Evolutionary conservation across 2,888 invertebrate species (phyloP), one percentile per base, ranked within the genome.

Genomic region (Drosophila antonietae): DNA sequence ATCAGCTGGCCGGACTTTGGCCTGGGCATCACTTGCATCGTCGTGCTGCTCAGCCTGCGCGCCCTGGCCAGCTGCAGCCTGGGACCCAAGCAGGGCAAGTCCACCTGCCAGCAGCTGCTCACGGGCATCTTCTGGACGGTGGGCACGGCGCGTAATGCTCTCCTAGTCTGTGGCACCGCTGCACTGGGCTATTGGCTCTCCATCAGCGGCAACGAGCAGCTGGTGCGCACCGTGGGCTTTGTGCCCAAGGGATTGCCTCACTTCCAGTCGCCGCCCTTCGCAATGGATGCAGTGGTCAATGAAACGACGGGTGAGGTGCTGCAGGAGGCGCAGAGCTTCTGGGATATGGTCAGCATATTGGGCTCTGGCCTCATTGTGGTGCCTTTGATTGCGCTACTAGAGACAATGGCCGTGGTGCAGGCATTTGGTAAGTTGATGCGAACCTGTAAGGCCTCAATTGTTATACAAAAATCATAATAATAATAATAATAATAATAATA

Each of bases 341-440:
- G 94, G 52, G 95, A 96, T 57, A 97, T 97, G 96, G 94, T 96
- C 63, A 94, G 96, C 75, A 95, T 96, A 91, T 94, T 98, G 89
- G 97, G 97, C 49, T 96, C 97, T 20, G 97, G 97, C 14, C 93
- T 98, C 61, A 94, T 97, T 69, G 97, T 98, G 39, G 95, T 98
- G 69, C 98, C 98, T 2, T 93, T 98, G 46, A 95, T 98, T 86
- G 96, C 97, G 18, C 93, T 98, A 61, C 94, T 98, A 89, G 98
- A 98, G 92, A 96, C 97, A 83, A 97, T 98, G 89, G 97, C 98
- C 31, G 97, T 92, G 9, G 91, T 92, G 4, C 92, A 92, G 57
- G 90, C 92, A n/a, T 92, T 92, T 56, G 92, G 92, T 89, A 73
- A 76, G 90, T 75, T 28, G 0, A 5, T 9, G 23, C 4, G 2